These are phyloP conservation scores for Conger conger DNA, from an alignment of 2,113 vertebrate genomes.

Conservation along the genomic window DNA sequence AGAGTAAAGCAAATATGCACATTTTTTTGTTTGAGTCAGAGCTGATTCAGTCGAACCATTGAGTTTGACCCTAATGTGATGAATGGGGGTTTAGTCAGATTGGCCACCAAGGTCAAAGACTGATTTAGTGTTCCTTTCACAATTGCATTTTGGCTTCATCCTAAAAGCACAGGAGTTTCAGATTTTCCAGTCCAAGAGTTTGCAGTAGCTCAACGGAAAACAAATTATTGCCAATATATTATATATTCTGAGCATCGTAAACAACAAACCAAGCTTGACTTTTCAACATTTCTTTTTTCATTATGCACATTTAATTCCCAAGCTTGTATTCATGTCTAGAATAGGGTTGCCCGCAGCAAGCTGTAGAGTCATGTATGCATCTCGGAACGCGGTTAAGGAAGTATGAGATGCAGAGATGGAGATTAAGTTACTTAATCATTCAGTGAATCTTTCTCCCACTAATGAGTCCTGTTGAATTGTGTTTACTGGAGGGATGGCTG, in stretches of 20 bases:
- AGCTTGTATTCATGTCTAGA: too few species aligned
- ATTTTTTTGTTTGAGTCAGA: background rate
- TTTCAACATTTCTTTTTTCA: background rate
- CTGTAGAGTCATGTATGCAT: background rate
- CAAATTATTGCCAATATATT: background rate
- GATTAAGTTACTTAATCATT: too few species aligned
- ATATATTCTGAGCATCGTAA: background rate
- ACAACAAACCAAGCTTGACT: background rate
- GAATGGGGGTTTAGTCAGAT: background rate
- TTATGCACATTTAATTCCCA: background rate
- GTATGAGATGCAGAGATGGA: too few species aligned
- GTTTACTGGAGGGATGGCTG: background rate
- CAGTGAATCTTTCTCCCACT: background rate
- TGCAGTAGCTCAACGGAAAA: background rate
- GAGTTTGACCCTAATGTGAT: background rate
- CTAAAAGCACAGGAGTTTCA: background rate
- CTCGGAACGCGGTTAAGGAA: background rate
- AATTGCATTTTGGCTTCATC: background rate
- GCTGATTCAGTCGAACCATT: background rate
- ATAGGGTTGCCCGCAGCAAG: background rate
- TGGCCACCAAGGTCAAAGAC: background rate
- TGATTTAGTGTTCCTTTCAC: background rate
- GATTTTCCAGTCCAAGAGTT: too few species aligned
- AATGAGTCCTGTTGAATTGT: background rate
- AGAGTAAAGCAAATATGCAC: background rate